Percentiles rank a stretch among this genome's conserved stretches.
phyloP scores from a whole-genome alignment of 2,113 vertebrate genomes.

The Phalacrocorax brasilianus region DNA sequence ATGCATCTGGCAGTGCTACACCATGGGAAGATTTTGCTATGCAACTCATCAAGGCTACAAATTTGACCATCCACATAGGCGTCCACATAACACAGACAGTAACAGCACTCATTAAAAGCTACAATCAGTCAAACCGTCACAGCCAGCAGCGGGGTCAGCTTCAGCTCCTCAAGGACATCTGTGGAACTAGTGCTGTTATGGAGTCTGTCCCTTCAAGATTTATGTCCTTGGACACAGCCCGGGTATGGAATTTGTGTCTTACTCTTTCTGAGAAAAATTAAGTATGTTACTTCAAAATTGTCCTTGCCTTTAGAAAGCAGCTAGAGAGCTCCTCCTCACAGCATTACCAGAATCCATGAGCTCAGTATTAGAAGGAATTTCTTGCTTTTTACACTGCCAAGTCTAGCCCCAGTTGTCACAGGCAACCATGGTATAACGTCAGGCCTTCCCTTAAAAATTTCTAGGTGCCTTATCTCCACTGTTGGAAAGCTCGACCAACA shows the following conservation, averaged over 20 bases:
- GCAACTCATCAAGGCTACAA: not conserved
- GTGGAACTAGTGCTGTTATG: not conserved
- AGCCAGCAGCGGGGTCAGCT: not conserved
- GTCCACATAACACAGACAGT: not conserved
- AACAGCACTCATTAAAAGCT: not conserved
- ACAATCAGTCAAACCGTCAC: not conserved
- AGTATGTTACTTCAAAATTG: not conserved
- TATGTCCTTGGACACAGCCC: not conserved
- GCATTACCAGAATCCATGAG: not conserved
- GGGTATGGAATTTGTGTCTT: not conserved
- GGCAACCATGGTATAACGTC: not conserved
- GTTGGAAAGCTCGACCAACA: not conserved
- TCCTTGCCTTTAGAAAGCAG: not conserved
- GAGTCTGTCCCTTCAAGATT: not conserved
- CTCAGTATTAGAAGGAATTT: not conserved
- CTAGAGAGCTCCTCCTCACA: not conserved
- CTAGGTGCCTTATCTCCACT: not conserved
- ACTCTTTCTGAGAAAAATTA: not conserved
- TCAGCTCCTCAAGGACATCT: not conserved
- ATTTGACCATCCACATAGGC: fast-evolving
- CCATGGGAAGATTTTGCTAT: not conserved
- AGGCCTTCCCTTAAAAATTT: not conserved
- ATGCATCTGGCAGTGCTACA: not conserved
- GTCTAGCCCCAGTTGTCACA: not conserved
- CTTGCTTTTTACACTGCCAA: not conserved